Evolutionary conservation across 2,888 invertebrate species (phyloP), one percentile per base, ranked within the genome.

Genomic region (Epinotia ramella): DNA sequence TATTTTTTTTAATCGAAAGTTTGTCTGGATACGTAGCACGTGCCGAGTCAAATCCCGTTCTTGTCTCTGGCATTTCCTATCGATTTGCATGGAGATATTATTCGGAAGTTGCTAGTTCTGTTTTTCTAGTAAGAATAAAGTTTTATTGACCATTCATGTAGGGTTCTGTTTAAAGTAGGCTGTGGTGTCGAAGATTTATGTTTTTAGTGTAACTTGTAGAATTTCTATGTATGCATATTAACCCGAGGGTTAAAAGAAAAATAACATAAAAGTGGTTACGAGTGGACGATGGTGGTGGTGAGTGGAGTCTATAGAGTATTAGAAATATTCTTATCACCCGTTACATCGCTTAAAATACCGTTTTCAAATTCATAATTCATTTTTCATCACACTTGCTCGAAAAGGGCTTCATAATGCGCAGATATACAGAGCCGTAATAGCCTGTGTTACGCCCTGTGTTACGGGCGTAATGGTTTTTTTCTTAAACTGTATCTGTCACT

Each of bases 71-170:
- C 53, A 60, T 72, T 76, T 76, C 76, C 76, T 76, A 70, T 70
- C 46, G 62, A 77, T 78, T 78, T 76, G 73, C 77, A 78, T 78
- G 33, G 64, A 78, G 73, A 77, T 72, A 71, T 77, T 76, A 62
- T 77, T 76, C 77, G 78, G 78, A 78, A 77, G 77, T 74, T 64
- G 53, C 20, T 53, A n/a, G 56, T 75, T 75, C 49, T 60, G 64
- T 73, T 73, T 63, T 72, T 53, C 66, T 64, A 44, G 71, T 60
- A 13, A 28, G 74, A 72, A 75, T 77, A 77, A 77, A 74, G 60
- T 49, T 64, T 77, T 77, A 75, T 75, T 73, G 75, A 13, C 13
- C 49, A 77, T 75, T 77, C 60, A 64, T 70, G 20, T 65, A 6
- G 69, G 24, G 73, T 77, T 73, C 20, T 77, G 49, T 68, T 60